Evolutionary conservation across 1,140 invertebrate genomes (phyloP), one percentile per base, ranked within the genome.

Genomic region (Penaeus indicus): DNA sequence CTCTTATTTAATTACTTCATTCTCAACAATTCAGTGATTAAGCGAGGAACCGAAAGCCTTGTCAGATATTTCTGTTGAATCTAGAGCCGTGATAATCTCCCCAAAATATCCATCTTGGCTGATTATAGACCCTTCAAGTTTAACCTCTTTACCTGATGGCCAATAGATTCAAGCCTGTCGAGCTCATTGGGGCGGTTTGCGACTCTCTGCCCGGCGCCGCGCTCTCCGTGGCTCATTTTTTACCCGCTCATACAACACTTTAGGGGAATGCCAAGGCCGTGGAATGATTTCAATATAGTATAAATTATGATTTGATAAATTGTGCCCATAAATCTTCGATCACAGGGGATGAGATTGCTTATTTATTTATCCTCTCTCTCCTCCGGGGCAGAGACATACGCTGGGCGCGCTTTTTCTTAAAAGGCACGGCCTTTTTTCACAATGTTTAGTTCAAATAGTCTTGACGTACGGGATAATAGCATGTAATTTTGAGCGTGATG

Each of bases 1-100:
- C 61, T 75, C 84, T 72, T 47, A 80, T 67, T 64, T 90, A 86
- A 90, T 90, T 83, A 86, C 89, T 90, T 90, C 79, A 90, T 90
- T 84, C 84, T 82, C 38, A 78, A 60, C 81, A 89, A 82, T 79
- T 85, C 89, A 86, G 79, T 83, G 89, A 90, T 90, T 83, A 90
- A 90, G 81, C 63, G 75, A 67, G 64, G 54, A 77, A 80, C 63
- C 62, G 22, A 63, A 54, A 38, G 47, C 77, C 61, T 60, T 86
- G 77, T 69, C 63, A 80, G 78, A 38, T 85, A 85, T 85, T 77
- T 85, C 77, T n/a, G 47, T 27, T 25, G 10, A 4, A 79, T 64
- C 25, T 61, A 54, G 19, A 79, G 32, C 38, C n/a, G n/a, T 22
- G 16, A 27, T 38, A 62, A 38, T 21, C 69, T 27, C 69, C 38